A percentile compares a stretch with the other conserved stretches of the same genome.
Conservation (phyloP, 2,113 vertebrate genomes). For the Notechis scutatus region DNA sequence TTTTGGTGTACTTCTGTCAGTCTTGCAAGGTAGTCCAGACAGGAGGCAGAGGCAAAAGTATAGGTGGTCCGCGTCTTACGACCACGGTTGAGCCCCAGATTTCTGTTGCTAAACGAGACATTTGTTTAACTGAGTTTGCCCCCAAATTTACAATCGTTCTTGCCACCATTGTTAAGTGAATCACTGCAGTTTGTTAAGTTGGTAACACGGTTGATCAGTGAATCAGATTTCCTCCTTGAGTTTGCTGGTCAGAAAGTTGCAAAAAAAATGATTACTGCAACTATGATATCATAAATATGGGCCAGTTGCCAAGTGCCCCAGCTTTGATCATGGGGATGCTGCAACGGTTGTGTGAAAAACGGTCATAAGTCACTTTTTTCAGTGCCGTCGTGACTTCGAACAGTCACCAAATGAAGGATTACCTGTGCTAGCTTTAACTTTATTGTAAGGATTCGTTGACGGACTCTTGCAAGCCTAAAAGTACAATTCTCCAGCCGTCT, state of each 20-base stretch:
- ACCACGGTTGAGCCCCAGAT: neutral
- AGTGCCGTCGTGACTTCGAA: neutral
- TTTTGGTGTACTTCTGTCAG: neutral
- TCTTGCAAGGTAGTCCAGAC: neutral
- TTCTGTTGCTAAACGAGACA: neutral
- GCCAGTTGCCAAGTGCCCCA: neutral
- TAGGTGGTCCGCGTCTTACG: fast-evolving
- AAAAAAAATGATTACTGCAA: neutral
- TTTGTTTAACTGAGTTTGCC: neutral
- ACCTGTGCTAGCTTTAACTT: neutral
- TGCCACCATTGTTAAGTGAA: neutral
- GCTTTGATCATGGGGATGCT: neutral
- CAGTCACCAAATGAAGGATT: neutral
- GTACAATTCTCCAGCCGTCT: neutral
- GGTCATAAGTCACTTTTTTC: neutral
- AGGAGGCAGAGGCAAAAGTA: neutral
- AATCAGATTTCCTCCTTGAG: neutral
- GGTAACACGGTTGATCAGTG: neutral
- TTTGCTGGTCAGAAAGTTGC: neutral
- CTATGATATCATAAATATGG: neutral
- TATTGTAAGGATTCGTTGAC: neutral
- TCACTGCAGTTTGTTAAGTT: neutral
- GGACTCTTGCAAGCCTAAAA: neutral
- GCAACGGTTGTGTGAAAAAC: neutral
- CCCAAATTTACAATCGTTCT: neutral